Percentiles rank a stretch among this genome's conserved stretches.
phyloP scores from a whole-genome alignment of 1,140 invertebrate genomes.

The Drosophila tristis region DNA sequence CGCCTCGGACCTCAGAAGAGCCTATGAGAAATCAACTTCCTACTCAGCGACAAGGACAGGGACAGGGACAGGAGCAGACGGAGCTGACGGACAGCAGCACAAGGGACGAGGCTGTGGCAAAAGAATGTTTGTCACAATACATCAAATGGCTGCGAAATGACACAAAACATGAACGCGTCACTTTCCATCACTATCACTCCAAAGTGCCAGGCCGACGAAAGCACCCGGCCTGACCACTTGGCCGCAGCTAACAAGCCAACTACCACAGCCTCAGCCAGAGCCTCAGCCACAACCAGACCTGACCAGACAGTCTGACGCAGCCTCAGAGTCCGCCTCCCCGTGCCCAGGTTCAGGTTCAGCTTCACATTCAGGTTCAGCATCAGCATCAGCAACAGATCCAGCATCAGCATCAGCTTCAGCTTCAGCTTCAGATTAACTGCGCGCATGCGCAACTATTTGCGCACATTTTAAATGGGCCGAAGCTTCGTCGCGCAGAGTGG shows the following conservation, averaged over 20 bases:
- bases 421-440: constrained; percentile 67
- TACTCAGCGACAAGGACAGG: too few species aligned
- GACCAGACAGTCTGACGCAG: constrained; percentile 73
- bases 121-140: constrained; percentile 84
- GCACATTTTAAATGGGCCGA: constrained; percentile 80
- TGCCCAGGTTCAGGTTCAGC: neutral
- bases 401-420: constrained; percentile 1
- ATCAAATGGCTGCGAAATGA: constrained; percentile 81
- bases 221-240: constrained; percentile 13
- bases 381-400: constrained; percentile 38
- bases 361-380: constrained; percentile 4
- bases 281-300: constrained; percentile 12
- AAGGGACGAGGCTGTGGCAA: constrained; percentile 35
- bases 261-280: neutral
- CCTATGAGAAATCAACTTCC: constrained; percentile 39
- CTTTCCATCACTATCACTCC: constrained; percentile 84
- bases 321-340: constrained; percentile 12
- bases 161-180: constrained; percentile 84
- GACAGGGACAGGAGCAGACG: too few species aligned
- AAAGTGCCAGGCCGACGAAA: constrained; percentile 76
- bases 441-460: constrained; percentile 80
- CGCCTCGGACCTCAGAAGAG: neutral
- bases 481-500: constrained; percentile 42
- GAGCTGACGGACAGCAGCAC: neutral
- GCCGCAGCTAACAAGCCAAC: constrained; percentile 21